A percentile compares a stretch with the other conserved stretches of the same genome.
Conservation (phyloP, 1,140 invertebrate genomes). For the Bursaphelenchus mucronatus region DNA sequence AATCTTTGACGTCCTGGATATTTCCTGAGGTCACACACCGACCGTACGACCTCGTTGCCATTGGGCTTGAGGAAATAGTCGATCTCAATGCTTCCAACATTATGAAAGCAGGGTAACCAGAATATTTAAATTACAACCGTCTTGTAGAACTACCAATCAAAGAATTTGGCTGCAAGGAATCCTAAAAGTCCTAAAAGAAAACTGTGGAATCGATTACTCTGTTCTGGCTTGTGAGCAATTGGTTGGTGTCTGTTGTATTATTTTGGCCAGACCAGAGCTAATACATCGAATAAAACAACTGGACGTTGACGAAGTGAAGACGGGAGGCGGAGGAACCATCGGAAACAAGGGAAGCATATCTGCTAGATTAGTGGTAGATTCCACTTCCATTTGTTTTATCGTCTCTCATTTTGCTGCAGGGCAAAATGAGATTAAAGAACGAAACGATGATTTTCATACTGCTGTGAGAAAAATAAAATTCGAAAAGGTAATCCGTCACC, state of each 20-base stretch:
- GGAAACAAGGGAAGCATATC: conserved; percentile 92
- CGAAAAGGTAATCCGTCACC: conserved; percentile 71
- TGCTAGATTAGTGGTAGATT: conserved; percentile 82
- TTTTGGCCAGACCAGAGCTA: conserved; percentile 83
- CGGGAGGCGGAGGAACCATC: conserved; percentile 85
- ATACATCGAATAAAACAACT: conserved; percentile 72
- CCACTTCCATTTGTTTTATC: conserved; percentile 86
- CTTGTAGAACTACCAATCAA: conserved; percentile 80
- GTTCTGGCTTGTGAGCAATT: conserved; percentile 89
- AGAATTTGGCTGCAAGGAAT: conserved; percentile 90
- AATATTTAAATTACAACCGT: conserved; percentile 16
- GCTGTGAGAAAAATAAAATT: conserved; percentile 87
- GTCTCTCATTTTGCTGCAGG: conserved; percentile 98
- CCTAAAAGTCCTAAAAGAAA: conserved; percentile 70
- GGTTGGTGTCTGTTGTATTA: conserved; percentile 92
- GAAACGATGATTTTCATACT: conserved; percentile 92
- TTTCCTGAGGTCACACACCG: conserved; percentile 67
- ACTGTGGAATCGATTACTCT: conserved; percentile 81
- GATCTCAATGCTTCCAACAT: conserved; percentile 98
- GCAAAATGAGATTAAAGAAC: conserved; percentile 86
- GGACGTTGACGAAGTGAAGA: conserved; percentile 81
- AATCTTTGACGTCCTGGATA: conserved; percentile 87
- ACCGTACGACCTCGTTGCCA: conserved; percentile 73
- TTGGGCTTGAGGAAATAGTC: conserved; percentile 99
- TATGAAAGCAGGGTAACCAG: conserved; percentile 74